Evolutionary conservation across 2,797 vertebrate genomes (phyloP).

Genomic region (Champsocephalus esox): DNA sequence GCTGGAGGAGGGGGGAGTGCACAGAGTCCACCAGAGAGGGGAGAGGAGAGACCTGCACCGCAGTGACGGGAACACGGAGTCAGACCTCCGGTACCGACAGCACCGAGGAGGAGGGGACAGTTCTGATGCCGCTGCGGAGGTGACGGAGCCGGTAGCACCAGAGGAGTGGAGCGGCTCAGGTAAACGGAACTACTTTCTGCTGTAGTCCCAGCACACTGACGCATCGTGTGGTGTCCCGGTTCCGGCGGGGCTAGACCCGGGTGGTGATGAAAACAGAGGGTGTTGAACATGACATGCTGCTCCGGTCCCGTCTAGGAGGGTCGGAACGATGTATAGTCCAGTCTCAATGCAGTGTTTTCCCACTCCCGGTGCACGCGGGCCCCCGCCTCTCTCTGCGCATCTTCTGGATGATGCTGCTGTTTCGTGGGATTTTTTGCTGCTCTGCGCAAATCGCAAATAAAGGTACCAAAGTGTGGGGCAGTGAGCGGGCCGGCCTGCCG

Average conservation of each 20-base stretch:
- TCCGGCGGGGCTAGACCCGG: slow-evolving; percentile 6
- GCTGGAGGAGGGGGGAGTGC: slow-evolving; percentile 23
- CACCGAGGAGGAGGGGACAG: slow-evolving; percentile 20
- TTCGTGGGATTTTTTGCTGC: slow-evolving; percentile 71
- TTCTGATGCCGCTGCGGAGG: slow-evolving; percentile 56
- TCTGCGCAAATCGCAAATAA: slow-evolving; percentile 77
- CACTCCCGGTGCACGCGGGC: slow-evolving; percentile 33
- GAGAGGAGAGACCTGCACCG: slow-evolving; percentile 39
- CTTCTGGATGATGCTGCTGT: slow-evolving; percentile 78
- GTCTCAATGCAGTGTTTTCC: slow-evolving; percentile 55
- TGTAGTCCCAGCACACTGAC: slow-evolving; percentile 26
- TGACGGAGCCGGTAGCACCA: slow-evolving; percentile 56
- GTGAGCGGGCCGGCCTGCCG: slow-evolving; percentile 13
- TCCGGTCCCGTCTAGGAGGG: slow-evolving; percentile 4
- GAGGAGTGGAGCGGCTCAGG: slow-evolving; percentile 64
- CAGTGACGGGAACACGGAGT: slow-evolving; percentile 53
- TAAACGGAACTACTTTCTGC: slow-evolving; percentile 55
- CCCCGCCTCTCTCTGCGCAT: slow-evolving; percentile 73
- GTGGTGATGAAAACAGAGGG: background rate
- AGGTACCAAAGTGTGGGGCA: slow-evolving; percentile 29
- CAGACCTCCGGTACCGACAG: slow-evolving; percentile 38
- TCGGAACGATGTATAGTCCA: background rate
- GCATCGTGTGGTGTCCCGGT: slow-evolving; percentile 66
- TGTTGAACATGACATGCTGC: slow-evolving; percentile 19
- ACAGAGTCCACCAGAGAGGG: slow-evolving; percentile 17